Conservation (phyloP, 2,888 invertebrate genomes). For the Dasysyrphus tricinctus region DNA sequence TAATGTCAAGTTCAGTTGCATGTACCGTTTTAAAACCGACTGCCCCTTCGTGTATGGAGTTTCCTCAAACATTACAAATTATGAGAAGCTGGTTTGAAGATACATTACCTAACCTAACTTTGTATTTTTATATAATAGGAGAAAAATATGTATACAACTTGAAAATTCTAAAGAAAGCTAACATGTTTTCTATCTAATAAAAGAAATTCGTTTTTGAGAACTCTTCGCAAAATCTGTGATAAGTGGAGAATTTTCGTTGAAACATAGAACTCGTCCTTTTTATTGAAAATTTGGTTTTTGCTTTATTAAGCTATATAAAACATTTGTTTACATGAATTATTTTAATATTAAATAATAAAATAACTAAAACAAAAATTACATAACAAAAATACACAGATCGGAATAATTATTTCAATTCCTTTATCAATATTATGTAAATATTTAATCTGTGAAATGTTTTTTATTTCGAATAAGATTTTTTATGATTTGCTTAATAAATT, state of each 20-base stretch:
- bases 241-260: background rate
- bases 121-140: background rate
- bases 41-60: too few relatives aligned
- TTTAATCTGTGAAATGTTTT: background rate
- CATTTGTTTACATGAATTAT: conserved; percentile 10
- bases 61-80: too few relatives aligned
- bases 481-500: background rate
- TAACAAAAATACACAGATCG: background rate
- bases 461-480: background rate
- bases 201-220: background rate
- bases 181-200: background rate
- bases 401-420: background rate
- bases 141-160: background rate
- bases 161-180: background rate
- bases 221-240: background rate
- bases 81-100: background rate
- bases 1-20: too few relatives aligned
- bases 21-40: too few relatives aligned
- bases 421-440: background rate
- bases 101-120: background rate
- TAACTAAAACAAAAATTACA: background rate
- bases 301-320: conserved; percentile 34
- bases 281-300: background rate
- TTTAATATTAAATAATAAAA: background rate
- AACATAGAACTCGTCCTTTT: conserved; percentile 43